Conservation (phyloP, 2,113 vertebrate genomes). For the Pitta sordida region DNA sequence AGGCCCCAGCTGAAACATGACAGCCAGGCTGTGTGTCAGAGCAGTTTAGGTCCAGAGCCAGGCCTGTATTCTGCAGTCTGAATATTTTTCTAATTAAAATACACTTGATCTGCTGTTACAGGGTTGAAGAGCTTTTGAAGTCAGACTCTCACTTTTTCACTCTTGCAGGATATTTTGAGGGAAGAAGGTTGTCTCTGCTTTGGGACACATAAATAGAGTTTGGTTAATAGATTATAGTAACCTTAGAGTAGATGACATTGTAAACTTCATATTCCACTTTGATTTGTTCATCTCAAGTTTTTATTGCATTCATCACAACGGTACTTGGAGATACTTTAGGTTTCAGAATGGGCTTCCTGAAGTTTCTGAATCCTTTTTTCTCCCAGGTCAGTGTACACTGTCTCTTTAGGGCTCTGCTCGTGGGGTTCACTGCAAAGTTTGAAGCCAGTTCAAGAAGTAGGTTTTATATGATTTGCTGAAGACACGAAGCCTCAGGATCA, state of each 20-base stretch:
- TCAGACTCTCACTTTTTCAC: neutral
- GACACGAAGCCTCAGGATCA: neutral
- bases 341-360: neutral
- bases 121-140: constrained; percentile 25
- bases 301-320: neutral
- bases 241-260: neutral
- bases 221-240: neutral
- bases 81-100: constrained; percentile 57
- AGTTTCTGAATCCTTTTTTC: neutral
- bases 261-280: neutral
- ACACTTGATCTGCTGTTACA: constrained; percentile 29
- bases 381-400: neutral
- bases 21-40: constrained; percentile 21
- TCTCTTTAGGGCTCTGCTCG: neutral
- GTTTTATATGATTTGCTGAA: constrained; percentile 13
- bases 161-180: neutral
- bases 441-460: neutral
- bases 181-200: neutral
- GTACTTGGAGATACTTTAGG: neutral
- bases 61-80: neutral
- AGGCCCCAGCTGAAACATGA: constrained; percentile 32
- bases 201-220: neutral
- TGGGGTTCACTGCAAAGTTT: neutral
- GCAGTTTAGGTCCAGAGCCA: neutral
- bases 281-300: neutral